These are phyloP conservation scores for Taurulus bubalis DNA, from an alignment of 2,113 vertebrate species.

Conservation along the genomic window DNA sequence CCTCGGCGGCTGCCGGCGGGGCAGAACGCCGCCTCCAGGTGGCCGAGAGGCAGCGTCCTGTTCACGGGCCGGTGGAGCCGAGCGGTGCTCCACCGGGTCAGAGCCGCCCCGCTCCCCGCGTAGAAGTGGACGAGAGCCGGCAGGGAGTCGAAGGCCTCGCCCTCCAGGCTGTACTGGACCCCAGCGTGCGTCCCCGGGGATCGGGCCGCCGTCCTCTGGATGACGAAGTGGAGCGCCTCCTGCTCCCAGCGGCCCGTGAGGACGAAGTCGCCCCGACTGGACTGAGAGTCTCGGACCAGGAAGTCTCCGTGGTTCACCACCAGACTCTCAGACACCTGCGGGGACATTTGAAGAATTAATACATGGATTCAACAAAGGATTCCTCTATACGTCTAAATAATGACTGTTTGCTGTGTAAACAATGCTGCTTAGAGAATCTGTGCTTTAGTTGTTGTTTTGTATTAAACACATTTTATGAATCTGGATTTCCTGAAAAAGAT, in stretches of 20 bases:
- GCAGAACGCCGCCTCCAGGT: constrained; percentile 89
- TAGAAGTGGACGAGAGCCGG: constrained; percentile 91
- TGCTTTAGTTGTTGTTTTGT: not conserved
- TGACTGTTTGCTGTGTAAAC: not conserved
- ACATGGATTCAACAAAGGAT: not conserved
- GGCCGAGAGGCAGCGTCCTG: constrained; percentile 90
- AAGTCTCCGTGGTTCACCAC: constrained; percentile 91
- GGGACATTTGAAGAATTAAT: not conserved
- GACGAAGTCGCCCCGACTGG: constrained; percentile 90
- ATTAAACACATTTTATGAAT: not conserved
- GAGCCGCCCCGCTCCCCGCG: constrained; percentile 84
- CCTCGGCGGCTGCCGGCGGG: constrained; percentile 74
- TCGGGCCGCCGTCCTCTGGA: constrained; percentile 88
- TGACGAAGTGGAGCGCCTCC: constrained; percentile 89
- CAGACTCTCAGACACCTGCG: constrained; percentile 91
- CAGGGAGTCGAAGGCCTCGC: constrained; percentile 89
- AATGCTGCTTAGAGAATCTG: not conserved
- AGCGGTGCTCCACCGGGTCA: constrained; percentile 88
- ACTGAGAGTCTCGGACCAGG: constrained; percentile 92
- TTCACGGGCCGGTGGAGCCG: constrained; percentile 91
- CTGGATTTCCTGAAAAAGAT: not conserved
- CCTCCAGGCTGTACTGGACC: constrained; percentile 89
- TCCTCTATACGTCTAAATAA: not conserved
- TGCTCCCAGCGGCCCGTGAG: constrained; percentile 91
- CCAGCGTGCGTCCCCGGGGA: constrained; percentile 80